Evolutionary conservation across 2,888 invertebrate genomes (phyloP), one percentile per base, ranked within the genome.

Genomic region (Phania funesta): DNA sequence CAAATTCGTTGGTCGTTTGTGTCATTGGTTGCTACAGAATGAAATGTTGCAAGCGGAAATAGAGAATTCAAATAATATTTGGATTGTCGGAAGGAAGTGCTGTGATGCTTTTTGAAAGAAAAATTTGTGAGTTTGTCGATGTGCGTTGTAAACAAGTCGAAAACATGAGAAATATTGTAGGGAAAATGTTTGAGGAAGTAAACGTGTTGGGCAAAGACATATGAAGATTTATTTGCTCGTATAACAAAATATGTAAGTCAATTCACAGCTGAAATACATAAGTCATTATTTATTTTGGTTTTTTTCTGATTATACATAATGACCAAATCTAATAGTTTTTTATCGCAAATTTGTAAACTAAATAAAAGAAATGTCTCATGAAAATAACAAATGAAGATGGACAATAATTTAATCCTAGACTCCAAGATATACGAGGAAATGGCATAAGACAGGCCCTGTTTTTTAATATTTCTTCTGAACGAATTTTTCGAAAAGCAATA

Each of bases 81-180:
- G 68, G 78, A 68, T 74, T 74, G 73, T 77, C 73, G 81, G 81
- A 81, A 80, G 76, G 65, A 76, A 62, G 64, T 81, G 81, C 54
- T 68, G 54, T 26, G 26, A 65, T 80, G 50, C 52, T 60, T 64
- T 65, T 38, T 38, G 26, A 52, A 52, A 48, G 18, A 38, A 60
- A 56, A 46, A 65, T 46, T 32, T 54, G 41, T 64, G 8, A 44
- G 52, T 44, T 64, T 64, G 41, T 54, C 24, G 16, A 13, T 35
- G 26, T 18, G 2, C 44, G 41, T 41, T 64, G 16, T 32, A 48
- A 35, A 48, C 20, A 56, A 54, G 48, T 35, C 46, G 24, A 56
- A 41, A 26, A 6, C 46, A 50, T 35, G 16, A 29, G 20, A 9
- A 60, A 64, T 62, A 60, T 9, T 38, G 11, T n/a, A 29, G n/a